These are phyloP conservation scores for Monarcha castaneiventris DNA, from an alignment of 2,113 vertebrate species.

Conservation along the genomic window DNA sequence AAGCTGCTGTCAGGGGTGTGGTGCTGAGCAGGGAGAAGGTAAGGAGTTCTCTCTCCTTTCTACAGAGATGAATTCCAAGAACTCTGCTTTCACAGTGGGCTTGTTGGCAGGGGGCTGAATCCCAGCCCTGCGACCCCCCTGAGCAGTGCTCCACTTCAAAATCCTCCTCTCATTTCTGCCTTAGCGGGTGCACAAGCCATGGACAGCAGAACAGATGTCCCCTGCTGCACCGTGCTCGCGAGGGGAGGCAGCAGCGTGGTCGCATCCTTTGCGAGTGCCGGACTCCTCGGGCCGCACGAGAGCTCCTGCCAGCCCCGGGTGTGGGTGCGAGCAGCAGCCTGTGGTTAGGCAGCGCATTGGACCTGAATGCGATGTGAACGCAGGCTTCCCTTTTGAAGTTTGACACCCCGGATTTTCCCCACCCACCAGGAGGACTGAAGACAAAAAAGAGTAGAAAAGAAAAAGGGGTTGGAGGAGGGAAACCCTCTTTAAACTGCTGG, in stretches of 20 bases:
- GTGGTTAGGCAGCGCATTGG: constrained; percentile 37
- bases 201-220: accelerated
- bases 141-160: accelerated
- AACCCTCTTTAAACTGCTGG: constrained; percentile 34
- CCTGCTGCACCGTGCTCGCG: not conserved
- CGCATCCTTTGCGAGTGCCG: not conserved
- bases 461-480: not conserved
- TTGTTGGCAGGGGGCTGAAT: not conserved
- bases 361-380: constrained; percentile 64
- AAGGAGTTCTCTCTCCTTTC: not conserved
- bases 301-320: constrained; percentile 12
- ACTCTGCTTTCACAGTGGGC: not conserved
- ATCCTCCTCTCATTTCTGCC: not conserved
- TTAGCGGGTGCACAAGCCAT: not conserved
- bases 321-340: constrained; percentile 56
- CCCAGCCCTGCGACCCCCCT: not conserved
- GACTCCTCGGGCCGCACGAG: accelerated
- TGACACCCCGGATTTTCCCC: constrained; percentile 74
- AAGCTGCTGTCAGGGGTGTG: not conserved
- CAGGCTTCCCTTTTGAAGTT: constrained; percentile 75
- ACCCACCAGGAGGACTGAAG: constrained; percentile 55
- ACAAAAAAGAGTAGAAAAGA: constrained; percentile 5
- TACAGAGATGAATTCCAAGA: not conserved
- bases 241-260: not conserved
- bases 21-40: not conserved